These are phyloP conservation scores for Thaumatotibia leucotreta DNA, from an alignment of 1,140 invertebrate species.

Conservation along the genomic window DNA sequence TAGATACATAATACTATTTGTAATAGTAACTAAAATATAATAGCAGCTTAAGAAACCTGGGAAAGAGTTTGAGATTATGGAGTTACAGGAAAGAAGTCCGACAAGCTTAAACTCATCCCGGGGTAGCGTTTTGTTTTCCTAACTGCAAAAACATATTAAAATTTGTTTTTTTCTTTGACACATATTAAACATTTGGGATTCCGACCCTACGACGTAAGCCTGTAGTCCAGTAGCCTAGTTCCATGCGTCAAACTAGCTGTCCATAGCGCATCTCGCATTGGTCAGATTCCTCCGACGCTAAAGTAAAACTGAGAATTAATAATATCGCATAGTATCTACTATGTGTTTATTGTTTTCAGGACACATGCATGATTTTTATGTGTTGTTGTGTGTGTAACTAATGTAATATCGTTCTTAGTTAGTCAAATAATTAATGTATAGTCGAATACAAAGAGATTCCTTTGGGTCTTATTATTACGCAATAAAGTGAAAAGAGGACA, in stretches of 20 bases:
- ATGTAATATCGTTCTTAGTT: not conserved
- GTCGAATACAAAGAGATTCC: not conserved
- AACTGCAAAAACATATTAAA: not conserved
- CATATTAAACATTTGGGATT: not conserved
- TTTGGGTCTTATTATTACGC: too few species aligned
- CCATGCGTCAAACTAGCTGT: constrained; percentile 9
- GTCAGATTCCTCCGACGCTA: constrained; percentile 8
- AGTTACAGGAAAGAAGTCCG: too few species aligned
- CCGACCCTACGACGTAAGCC: not conserved
- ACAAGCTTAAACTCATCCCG: too few species aligned
- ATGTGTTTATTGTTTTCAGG: constrained; percentile 11
- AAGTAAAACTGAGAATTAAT: constrained; percentile 1
- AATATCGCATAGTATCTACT: not conserved
- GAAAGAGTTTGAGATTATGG: too few species aligned
- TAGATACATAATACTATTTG: too few species aligned
- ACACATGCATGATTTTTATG: not conserved
- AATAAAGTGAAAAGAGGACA: too few species aligned
- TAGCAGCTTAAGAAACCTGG: too few species aligned
- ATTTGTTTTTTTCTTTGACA: not conserved
- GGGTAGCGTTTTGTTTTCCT: not conserved
- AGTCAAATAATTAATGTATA: not conserved
- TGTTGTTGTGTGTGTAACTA: not conserved
- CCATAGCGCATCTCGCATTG: constrained; percentile 1
- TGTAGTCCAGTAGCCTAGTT: not conserved
- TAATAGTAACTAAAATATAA: too few species aligned